Conservation (phyloP, 1,140 invertebrate genomes). For the Physella acuta region DNA sequence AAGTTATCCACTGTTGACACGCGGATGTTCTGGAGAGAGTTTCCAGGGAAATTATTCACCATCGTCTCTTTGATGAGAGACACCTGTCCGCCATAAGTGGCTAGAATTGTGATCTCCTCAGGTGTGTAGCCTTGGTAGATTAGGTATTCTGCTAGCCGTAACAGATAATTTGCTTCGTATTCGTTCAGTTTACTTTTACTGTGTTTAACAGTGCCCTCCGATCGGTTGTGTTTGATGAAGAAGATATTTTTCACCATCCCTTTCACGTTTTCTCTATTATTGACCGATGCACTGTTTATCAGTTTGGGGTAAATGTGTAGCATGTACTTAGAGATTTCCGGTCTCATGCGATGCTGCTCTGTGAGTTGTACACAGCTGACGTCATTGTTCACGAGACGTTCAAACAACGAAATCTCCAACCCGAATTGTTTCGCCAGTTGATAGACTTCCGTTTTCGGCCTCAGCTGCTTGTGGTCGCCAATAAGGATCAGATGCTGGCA, state of each 20-base stretch:
- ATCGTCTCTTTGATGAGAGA: neutral
- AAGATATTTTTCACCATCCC: constrained; percentile 55
- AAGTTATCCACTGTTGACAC: constrained; percentile 74
- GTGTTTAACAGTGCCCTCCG: constrained; percentile 47
- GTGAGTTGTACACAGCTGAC: constrained; percentile 46
- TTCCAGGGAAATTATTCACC: constrained; percentile 26
- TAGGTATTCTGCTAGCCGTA: constrained; percentile 51
- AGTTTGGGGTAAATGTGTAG: constrained; percentile 57
- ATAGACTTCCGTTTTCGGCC: too few relatives aligned
- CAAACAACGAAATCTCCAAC: constrained; percentile 61
- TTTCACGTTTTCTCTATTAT: constrained; percentile 41
- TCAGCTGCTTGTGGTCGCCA: too few relatives aligned
- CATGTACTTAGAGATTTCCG: constrained; percentile 57
- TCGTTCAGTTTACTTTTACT: constrained; percentile 52
- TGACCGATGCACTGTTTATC: constrained; percentile 48
- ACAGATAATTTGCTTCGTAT: constrained; percentile 52
- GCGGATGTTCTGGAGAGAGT: constrained; percentile 35
- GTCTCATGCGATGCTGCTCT: constrained; percentile 44
- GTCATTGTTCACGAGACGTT: constrained; percentile 46
- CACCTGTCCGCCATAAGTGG: constrained; percentile 59
- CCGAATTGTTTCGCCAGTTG: too few relatives aligned
- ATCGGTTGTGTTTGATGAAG: constrained; percentile 55
- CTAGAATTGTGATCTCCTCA: constrained; percentile 57
- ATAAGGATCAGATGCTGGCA: too few relatives aligned
- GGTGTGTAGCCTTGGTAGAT: constrained; percentile 53